phyloP scores from a whole-genome alignment of 2,797 vertebrate genomes.

The Lates japonicus region DNA sequence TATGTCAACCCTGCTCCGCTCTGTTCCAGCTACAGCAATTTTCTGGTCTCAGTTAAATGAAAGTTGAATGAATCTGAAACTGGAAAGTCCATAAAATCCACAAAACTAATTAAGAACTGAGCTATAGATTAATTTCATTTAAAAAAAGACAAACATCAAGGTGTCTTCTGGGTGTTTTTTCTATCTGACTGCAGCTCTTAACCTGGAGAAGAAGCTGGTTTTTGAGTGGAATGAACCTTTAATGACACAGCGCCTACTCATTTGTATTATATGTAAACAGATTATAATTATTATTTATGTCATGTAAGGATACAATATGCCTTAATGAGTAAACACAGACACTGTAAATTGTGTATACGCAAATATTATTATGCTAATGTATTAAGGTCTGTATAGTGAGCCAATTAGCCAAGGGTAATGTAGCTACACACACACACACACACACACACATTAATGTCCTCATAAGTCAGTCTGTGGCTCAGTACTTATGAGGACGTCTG shows the following conservation, averaged over 20 bases:
- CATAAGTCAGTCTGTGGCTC: background rate
- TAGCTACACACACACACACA: constrained; percentile 54
- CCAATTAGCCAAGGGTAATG: constrained; percentile 64
- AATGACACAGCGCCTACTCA: constrained; percentile 37
- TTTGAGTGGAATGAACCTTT: constrained; percentile 47
- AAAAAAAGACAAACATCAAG: background rate
- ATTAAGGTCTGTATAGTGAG: constrained; percentile 61
- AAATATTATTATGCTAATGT: constrained; percentile 69
- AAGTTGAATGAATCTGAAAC: background rate
- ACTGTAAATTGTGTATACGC: constrained; percentile 72
- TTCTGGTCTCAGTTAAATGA: background rate
- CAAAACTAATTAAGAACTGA: background rate
- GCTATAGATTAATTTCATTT: background rate
- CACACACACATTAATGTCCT: constrained; percentile 15
- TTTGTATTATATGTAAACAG: constrained; percentile 69
- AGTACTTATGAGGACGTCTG: constrained; percentile 6
- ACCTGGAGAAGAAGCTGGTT: constrained; percentile 30
- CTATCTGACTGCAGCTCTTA: constrained; percentile 6
- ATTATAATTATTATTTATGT: constrained; percentile 72
- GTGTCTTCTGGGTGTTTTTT: background rate
- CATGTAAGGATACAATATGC: constrained; percentile 79
- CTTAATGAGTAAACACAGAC: constrained; percentile 79
- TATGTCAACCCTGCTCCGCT: no score
- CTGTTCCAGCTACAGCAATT: background rate
- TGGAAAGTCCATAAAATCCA: background rate